Percentiles rank a stretch among this genome's conserved stretches.
Evolutionary conservation across 2,113 vertebrate species (phyloP).

Genomic region (Sturnira hondurensis): DNA sequence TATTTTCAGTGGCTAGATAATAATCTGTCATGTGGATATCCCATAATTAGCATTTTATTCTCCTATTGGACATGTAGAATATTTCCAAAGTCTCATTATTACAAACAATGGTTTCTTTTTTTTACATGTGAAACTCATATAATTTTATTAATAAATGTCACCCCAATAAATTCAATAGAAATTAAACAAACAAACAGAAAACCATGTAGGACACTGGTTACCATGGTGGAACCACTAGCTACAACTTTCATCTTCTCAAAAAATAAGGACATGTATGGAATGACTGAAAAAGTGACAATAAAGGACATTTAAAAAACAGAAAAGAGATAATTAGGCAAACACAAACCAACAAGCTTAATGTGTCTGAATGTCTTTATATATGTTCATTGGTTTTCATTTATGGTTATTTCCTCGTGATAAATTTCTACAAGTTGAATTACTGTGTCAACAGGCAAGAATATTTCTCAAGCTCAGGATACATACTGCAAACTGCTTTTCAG

Average conservation of each 20-base stretch:
- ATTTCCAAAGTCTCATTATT: background rate
- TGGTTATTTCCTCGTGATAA: slow-evolving; percentile 27
- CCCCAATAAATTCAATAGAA: too few species aligned
- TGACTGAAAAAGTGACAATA: background rate
- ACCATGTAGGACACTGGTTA: too few species aligned
- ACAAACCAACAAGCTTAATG: background rate
- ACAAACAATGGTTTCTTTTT: background rate
- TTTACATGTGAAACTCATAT: too few species aligned
- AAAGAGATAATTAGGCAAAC: background rate
- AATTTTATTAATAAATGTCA: too few species aligned
- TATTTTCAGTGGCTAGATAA: slow-evolving; percentile 15
- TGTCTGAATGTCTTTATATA: background rate
- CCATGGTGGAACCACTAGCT: too few species aligned
- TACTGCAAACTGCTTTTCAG: background rate
- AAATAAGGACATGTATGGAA: background rate
- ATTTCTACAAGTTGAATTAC: background rate
- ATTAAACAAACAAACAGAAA: too few species aligned
- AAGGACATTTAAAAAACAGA: background rate
- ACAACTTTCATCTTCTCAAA: too few species aligned
- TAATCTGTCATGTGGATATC: background rate
- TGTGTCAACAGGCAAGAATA: background rate
- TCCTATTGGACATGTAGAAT: background rate
- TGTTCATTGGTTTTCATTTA: slow-evolving; percentile 23
- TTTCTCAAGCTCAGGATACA: background rate
- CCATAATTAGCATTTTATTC: background rate